A percentile compares a stretch with the other conserved stretches of the same genome.
phyloP scores from a whole-genome alignment of 2,888 invertebrate species.

The Dasysyrphus albostriatus region DNA sequence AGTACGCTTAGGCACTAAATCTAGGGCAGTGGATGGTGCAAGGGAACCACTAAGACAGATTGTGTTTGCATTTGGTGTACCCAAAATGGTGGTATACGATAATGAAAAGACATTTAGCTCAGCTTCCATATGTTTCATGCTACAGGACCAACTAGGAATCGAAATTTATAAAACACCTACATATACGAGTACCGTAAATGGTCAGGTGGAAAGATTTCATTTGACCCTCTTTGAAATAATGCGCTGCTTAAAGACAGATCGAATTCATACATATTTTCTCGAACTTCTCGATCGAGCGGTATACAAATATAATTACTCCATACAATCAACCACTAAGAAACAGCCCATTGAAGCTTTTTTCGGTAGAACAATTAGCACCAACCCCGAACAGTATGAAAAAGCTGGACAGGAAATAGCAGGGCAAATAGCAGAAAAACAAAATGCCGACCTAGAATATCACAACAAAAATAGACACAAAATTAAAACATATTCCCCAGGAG shows the following conservation, averaged over 20 bases:
- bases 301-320: conserved; percentile 34
- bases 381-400: conserved; percentile 20
- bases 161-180: conserved; percentile 34
- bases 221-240: not conserved
- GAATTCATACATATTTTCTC: no score
- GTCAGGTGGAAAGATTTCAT: conserved; percentile 51
- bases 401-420: conserved; percentile 5
- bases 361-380: conserved; percentile 33
- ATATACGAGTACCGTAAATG: conserved; percentile 48
- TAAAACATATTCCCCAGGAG: conserved; percentile 17
- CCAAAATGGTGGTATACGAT: conserved; percentile 43
- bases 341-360: conserved; percentile 32
- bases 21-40: conserved; percentile 31
- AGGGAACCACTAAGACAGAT: conserved; percentile 32
- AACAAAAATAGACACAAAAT: conserved; percentile 13
- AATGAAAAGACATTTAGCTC: conserved; percentile 57
- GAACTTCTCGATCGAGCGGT: no score
- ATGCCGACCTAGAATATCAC: not conserved
- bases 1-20: not conserved
- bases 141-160: no score
- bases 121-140: conserved; percentile 11
- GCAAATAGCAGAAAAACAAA: not conserved
- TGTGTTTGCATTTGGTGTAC: conserved; percentile 39
- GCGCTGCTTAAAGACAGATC: not conserved
- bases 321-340: conserved; percentile 14